A percentile compares a stretch with the other conserved stretches of the same genome.
Conservation (phyloP, 2,113 vertebrate species). For the Xiphophorus maculatus region DNA sequence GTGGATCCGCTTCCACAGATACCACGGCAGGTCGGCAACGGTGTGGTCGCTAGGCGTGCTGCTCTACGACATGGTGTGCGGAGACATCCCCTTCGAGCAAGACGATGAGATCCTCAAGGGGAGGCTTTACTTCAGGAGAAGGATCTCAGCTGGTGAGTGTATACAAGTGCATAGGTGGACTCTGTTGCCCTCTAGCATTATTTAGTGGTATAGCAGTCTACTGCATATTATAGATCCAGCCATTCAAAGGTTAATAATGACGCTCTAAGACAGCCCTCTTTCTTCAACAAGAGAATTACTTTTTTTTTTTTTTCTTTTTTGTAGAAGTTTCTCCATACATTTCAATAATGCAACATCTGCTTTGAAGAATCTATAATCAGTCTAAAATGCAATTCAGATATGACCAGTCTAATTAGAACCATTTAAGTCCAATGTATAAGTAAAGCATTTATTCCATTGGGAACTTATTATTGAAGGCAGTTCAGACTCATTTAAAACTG, state of each 20-base stretch:
- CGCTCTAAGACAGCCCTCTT: neutral
- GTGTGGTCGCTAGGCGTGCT: constrained; percentile 98
- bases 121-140: constrained; percentile 89
- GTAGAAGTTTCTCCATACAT: neutral
- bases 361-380: neutral
- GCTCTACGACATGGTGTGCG: constrained; percentile 97
- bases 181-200: constrained; percentile 64
- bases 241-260: neutral
- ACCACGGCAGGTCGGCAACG: constrained; percentile 94
- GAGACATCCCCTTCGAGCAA: constrained; percentile 98
- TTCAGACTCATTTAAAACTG: too few relatives aligned
- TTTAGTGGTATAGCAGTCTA: constrained; percentile 26
- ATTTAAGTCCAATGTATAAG: too few relatives aligned
- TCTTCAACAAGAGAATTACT: neutral
- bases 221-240: neutral
- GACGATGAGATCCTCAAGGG: constrained; percentile 95
- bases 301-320: too few relatives aligned
- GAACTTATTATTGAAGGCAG: too few relatives aligned
- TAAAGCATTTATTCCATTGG: too few relatives aligned
- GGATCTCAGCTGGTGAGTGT: constrained; percentile 89
- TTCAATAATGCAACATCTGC: neutral
- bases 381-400: too few relatives aligned
- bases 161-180: neutral
- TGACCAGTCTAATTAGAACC: too few relatives aligned
- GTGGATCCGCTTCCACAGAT: constrained; percentile 96